Conservation (phyloP, 1,140 invertebrate genomes). For the Pseudomyrmex dendroicus region DNA sequence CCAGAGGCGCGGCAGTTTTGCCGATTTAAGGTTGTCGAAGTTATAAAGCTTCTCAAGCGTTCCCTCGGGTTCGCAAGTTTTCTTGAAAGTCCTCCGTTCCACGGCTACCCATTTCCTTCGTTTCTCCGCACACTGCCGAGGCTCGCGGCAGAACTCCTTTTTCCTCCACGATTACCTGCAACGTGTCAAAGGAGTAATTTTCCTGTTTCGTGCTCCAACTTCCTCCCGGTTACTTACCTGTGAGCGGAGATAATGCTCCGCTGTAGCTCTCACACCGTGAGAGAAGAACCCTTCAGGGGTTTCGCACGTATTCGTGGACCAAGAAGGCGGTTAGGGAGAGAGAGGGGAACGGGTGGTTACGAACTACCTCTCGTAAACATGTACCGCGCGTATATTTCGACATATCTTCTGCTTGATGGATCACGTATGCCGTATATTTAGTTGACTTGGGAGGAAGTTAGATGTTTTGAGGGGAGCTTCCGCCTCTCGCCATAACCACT, state of each 20-base stretch:
- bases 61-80: constrained; percentile 73
- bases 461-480: constrained; percentile 15
- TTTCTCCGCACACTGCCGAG: not conserved
- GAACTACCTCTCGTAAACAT: constrained; percentile 29
- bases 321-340: not conserved
- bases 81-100: constrained; percentile 58
- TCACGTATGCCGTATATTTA: constrained; percentile 21
- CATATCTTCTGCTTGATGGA: constrained; percentile 29
- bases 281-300: constrained; percentile 6
- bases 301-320: constrained; percentile 5
- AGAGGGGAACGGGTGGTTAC: not conserved
- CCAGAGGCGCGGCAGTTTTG: constrained; percentile 66
- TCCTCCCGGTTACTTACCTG: constrained; percentile 47
- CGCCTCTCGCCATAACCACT: not conserved
- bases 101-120: constrained; percentile 24
- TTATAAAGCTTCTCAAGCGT: constrained; percentile 76
- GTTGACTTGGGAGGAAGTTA: not conserved
- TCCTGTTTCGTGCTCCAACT: constrained; percentile 59
- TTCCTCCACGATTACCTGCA: constrained; percentile 52
- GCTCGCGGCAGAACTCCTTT: constrained; percentile 16
- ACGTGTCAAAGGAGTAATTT: constrained; percentile 69
- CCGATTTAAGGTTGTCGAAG: constrained; percentile 76
- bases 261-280: not conserved
- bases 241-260: constrained; percentile 55
- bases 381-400: constrained; percentile 17